Evolutionary conservation across 2,113 vertebrate genomes (phyloP), one percentile per base, ranked within the genome.

Genomic region (Rhea americana): DNA sequence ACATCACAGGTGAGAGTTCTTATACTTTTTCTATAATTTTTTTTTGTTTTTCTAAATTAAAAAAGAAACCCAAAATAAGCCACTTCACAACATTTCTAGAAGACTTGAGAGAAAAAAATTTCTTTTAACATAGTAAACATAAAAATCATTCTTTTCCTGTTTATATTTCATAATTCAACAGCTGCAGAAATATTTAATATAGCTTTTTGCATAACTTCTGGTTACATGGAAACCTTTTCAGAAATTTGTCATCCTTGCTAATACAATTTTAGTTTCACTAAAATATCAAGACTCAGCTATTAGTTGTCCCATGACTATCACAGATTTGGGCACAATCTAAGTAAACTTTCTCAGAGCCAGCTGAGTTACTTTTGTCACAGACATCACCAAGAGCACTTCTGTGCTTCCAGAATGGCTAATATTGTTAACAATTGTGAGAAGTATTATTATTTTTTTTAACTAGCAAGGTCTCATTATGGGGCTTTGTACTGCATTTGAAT

Each of bases 1-100:
- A 97, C 97, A 83, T 95, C 97, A 73, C 97, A 98, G 97, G 98
- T 98, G 94, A 98, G 97, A 95, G 47, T 63, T 87, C 92, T 89
- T 93, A 37, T 59, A 77, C 48, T 75, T 93, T 81, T 85, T n/a
- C n/a, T 12, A 51, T 55, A 47, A 90, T 39, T n/a, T 5, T 16
- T 16, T 90, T 15, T 32, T 87, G 85, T 84, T 75, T 87, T 19
- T 89, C 35, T 32, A 66, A 48, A 28, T 51, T 14, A 75, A 74
- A 67, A 22, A 58, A 82, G 72, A 58, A 35, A 37, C 17, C 45
- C 51, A 41, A 56, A 75, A 45, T 53, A 72, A 48, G 39, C 3
- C 32, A 30, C 32, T 35, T 21, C 84, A 59, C 45, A 66, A 28
- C 37, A 15, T 80, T 82, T 91, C 26, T 82, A 59, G 26, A 72